Base-by-base conservation (phyloP, 2,888 invertebrate species). In the Elysia crispata region DNA sequence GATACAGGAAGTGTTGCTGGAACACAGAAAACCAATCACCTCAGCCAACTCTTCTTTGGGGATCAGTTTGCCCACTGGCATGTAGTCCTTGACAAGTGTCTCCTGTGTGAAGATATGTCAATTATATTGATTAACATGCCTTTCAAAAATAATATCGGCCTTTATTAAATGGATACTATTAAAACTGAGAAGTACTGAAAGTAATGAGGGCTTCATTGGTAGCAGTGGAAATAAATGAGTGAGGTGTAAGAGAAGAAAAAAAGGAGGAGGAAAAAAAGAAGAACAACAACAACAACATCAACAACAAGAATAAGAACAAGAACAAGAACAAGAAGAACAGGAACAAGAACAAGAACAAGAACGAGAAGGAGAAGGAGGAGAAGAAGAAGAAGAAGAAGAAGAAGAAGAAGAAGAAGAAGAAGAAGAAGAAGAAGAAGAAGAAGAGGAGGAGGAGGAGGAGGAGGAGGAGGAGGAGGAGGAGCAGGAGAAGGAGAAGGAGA, bases 1-100 rank as follows among this genome's bases (percentile, higher is more conserved):
- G 64, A 87, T 83, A 57, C 85, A 83, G 25, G 80, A 70, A 20
- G 85, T 85, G 20, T 83, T 78, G 15, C 85, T 80, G n/a, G 84
- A 84, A 77, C 86, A 86, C 66, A 86, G 57, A 78, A 84, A 86
- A 23, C 79, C 77, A 13, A 84, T 83, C 70, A 85, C 70, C 54
- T 83, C 84, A 20, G 77, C 83, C 20, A 84, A 74, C 79, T 84
- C 81, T 23, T 41, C 57, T 54, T 74, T 33, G 23, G 73, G 33
- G 8, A 78, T 60, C 6, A 78, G 50, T 3, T 33, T 30, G 15
- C 78, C 78, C 11, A 30, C 73, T n/a, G 78, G 78, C 0, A 50
- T 23, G 1, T 50, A 15, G 20, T 72, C 20, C 6, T 64, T 15
- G 13, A 64, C 72, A 78, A 78, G 64, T 28, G 72, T 73, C 5